Conservation (phyloP, 2,113 vertebrate genomes). For the Bambusicola thoracicus region DNA sequence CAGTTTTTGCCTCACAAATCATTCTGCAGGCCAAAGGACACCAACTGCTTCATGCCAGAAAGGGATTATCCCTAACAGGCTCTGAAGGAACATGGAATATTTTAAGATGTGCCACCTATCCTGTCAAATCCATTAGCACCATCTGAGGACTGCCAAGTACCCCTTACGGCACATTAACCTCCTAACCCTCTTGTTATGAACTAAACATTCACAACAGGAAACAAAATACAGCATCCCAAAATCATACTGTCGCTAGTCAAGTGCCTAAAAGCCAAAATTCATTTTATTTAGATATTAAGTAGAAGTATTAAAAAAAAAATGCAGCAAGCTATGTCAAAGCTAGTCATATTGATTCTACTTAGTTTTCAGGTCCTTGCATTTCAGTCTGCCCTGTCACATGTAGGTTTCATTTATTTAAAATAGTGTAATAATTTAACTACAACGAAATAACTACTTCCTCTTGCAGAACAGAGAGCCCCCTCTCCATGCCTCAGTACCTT, state of each 20-base stretch:
- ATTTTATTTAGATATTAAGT: neutral
- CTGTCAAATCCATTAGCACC: neutral
- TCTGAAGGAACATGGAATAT: neutral
- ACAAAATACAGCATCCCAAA: neutral
- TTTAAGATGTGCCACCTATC: neutral
- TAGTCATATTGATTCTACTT: neutral
- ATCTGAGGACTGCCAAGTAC: neutral
- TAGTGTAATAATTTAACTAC: neutral
- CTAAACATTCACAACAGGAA: neutral
- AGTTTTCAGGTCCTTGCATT: neutral
- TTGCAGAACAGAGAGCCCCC: neutral
- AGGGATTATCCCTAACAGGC: neutral
- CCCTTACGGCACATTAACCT: neutral
- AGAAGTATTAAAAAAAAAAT: neutral
- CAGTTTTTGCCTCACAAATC: neutral
- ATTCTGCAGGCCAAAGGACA: rapidly evolving
- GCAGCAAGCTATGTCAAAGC: neutral
- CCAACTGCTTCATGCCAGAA: neutral
- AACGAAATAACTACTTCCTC: neutral
- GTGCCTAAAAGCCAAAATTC: neutral
- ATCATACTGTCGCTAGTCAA: neutral
- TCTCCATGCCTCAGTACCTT: neutral
- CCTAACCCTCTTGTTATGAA: neutral
- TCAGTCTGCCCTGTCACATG: neutral
- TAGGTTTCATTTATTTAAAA: neutral